Evolutionary conservation across 2,113 vertebrate genomes (phyloP).

Genomic region (Pionites leucogaster): DNA sequence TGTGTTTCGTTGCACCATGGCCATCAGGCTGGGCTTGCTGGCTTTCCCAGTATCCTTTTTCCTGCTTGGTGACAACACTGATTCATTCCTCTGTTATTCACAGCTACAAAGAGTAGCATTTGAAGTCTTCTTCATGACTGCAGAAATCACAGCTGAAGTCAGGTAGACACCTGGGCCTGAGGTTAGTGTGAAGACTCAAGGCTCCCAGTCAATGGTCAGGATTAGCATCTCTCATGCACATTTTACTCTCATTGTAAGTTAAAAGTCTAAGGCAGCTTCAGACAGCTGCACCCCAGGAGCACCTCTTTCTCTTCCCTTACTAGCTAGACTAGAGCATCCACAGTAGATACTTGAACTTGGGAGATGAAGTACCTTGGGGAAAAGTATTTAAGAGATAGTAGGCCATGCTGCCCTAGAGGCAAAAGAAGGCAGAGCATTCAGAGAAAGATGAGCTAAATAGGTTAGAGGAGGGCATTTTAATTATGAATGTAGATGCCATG

Average conservation of each 20-base stretch:
- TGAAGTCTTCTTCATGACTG: neutral
- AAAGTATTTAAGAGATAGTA: neutral
- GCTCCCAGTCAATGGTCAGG: neutral
- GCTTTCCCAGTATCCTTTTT: neutral
- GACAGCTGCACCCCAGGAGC: neutral
- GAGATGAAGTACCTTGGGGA: neutral
- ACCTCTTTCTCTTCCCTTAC: neutral
- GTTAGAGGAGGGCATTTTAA: neutral
- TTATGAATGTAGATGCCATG: neutral
- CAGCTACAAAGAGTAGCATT: neutral
- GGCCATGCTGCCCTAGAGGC: neutral
- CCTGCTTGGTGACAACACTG: neutral
- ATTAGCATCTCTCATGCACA: neutral
- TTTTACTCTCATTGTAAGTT: neutral
- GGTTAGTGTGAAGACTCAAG: neutral
- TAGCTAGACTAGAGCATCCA: neutral
- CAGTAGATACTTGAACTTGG: neutral
- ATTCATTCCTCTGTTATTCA: neutral
- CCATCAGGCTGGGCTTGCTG: neutral
- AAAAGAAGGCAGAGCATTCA: neutral
- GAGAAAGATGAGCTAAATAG: slow-evolving; percentile 11
- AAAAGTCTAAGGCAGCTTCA: neutral
- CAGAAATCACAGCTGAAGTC: neutral
- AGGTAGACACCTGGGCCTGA: neutral
- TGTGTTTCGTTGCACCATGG: neutral